Evolutionary conservation across 2,888 invertebrate species (phyloP).

Genomic region (Thereva nobilitata): DNA sequence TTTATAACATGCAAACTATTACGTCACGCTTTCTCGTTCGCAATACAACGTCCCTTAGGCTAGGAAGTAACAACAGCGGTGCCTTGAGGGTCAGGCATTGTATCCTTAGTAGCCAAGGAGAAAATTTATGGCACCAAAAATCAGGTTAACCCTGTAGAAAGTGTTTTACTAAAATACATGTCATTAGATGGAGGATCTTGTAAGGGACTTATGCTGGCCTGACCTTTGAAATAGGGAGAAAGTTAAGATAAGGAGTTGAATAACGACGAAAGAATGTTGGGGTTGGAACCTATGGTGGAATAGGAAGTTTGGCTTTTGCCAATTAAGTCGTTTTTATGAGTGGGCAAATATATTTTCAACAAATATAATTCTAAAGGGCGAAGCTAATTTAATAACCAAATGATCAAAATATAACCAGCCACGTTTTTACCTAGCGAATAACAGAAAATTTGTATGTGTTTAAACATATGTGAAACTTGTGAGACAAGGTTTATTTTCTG

Average conservation of each 20-base stretch:
- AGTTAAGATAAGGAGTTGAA: conserved; percentile 13
- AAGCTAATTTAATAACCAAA: no score
- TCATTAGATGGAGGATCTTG: conserved; percentile 33
- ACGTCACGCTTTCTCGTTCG: conserved; percentile 11
- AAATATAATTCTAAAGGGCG: no score
- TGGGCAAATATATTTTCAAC: no score
- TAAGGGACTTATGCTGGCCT: conserved; percentile 16
- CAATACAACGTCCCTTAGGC: not conserved
- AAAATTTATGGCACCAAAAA: conserved; percentile 25
- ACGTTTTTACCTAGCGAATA: no score
- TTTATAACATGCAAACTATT: conserved; percentile 29
- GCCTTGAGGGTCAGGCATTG: conserved; percentile 4
- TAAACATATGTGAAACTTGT: no score
- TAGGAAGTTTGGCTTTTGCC: no score
- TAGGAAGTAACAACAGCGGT: not conserved
- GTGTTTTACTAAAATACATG: conserved; percentile 30
- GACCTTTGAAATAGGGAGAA: conserved; percentile 24
- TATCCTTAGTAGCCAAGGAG: conserved; percentile 20
- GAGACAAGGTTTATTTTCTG: no score
- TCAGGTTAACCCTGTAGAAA: conserved; percentile 29
- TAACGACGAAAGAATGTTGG: conserved; percentile 8
- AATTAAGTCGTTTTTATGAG: no score
- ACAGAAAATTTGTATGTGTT: no score
- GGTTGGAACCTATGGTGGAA: no score
- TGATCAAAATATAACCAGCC: no score